Conservation (phyloP, 2,797 vertebrate genomes). For the Mallotus villosus region DNA sequence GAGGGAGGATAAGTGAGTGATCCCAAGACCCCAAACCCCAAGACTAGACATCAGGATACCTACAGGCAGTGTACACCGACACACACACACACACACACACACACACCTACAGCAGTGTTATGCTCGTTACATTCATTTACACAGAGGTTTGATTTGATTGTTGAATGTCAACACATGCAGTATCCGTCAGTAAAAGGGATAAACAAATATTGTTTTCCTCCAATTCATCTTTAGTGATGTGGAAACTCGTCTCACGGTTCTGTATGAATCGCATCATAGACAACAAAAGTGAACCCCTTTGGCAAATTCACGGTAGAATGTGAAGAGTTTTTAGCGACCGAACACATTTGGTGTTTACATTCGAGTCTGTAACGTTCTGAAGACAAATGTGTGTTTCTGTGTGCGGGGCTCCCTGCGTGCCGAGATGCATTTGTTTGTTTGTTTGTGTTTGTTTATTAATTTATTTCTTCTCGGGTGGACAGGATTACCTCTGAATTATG, state of each 20-base stretch:
- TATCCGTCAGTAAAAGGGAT: no score
- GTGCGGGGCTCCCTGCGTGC: background rate
- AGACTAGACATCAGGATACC: constrained; percentile 63
- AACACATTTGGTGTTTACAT: background rate
- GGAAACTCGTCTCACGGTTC: no score
- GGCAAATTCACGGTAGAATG: no score
- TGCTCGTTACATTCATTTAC: background rate
- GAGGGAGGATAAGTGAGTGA: constrained; percentile 60
- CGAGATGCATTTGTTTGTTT: constrained; percentile 17
- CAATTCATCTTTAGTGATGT: no score
- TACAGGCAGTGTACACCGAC: background rate
- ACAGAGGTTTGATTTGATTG: no score
- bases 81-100: background rate
- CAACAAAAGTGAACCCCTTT: no score
- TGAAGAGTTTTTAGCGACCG: no score
- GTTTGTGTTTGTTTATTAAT: constrained; percentile 61
- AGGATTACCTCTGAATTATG: constrained; percentile 79
- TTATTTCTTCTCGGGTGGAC: constrained; percentile 60
- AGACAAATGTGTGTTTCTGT: background rate
- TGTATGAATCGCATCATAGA: no score
- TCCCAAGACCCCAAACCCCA: constrained; percentile 67
- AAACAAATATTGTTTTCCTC: no score
- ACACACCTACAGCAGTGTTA: background rate
- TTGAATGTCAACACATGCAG: no score
- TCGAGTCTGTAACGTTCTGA: background rate